Percentiles rank a stretch among this genome's conserved stretches.
phyloP scores from a whole-genome alignment of 1,140 invertebrate species.

The Phymorhynchus buccinoides region DNA sequence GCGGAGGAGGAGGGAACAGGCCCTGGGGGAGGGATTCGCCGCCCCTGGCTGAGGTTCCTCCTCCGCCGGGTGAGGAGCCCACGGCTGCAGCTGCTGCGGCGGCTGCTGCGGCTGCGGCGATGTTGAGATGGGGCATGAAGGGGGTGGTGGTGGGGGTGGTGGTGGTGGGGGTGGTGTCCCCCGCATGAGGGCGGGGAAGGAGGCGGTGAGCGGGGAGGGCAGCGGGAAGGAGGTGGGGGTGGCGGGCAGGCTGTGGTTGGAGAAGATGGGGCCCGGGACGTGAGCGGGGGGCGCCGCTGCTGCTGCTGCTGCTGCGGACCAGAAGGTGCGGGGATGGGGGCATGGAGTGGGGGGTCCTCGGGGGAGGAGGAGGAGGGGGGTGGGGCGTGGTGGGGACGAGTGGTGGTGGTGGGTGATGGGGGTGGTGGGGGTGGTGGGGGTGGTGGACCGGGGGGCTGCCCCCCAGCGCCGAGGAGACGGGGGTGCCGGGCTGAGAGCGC shows the following conservation, averaged over 20 bases:
- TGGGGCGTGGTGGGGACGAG: background rate
- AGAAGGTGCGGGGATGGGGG: conserved; percentile 39
- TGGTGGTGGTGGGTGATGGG: background rate
- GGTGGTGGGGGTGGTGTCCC: conserved; percentile 76
- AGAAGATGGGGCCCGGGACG: conserved; percentile 46
- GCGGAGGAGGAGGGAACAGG: too few species aligned
- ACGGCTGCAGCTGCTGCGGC: background rate
- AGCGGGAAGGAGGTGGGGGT: conserved; percentile 56
- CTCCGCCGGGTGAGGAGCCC: too few species aligned
- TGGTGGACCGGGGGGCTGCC: conserved; percentile 37
- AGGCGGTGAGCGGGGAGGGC: conserved; percentile 70
- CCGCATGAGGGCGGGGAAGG: conserved; percentile 49
- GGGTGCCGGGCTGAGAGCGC: background rate
- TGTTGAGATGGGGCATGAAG: conserved; percentile 46
- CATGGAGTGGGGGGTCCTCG: conserved; percentile 22
- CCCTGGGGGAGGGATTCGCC: conserved; percentile 34
- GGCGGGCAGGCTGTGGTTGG: conserved; percentile 72
- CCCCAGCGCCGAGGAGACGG: conserved; percentile 25
- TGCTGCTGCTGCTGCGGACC: conserved; percentile 51
- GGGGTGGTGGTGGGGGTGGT: conserved; percentile 48
- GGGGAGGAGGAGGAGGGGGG: background rate
- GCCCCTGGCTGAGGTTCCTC: too few species aligned
- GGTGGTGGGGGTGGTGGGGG: too few species aligned
- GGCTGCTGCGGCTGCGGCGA: conserved; percentile 17
- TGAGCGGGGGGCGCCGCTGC: conserved; percentile 51